phyloP scores from a whole-genome alignment of 1,140 invertebrate genomes.

The Drosophila kohkoa region DNA sequence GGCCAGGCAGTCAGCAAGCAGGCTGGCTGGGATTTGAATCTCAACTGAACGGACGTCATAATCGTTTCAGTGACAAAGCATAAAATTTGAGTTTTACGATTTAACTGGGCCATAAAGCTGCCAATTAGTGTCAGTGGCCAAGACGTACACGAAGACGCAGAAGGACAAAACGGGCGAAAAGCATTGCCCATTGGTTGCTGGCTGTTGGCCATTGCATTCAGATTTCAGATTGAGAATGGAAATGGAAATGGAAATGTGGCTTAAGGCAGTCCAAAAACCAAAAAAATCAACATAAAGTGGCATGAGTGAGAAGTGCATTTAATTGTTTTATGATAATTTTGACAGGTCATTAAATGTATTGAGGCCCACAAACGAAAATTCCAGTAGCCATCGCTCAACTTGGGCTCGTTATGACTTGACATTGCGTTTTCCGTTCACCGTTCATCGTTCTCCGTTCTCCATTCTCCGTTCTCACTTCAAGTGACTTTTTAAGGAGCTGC shows the following conservation, averaged over 20 bases:
- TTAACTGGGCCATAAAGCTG: conserved; percentile 81
- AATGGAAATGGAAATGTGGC: conserved; percentile 7
- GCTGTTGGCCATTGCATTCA: conserved; percentile 21
- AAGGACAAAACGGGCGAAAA: not conserved
- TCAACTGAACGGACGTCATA: conserved; percentile 72
- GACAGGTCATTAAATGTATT: conserved; percentile 75
- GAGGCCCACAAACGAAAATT: conserved; percentile 24
- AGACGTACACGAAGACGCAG: conserved; percentile 34
- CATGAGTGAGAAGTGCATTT: conserved; percentile 72
- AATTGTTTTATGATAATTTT: conserved; percentile 82
- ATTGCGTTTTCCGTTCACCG: conserved; percentile 58
- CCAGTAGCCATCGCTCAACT: conserved; percentile 20
- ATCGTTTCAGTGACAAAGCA: conserved; percentile 83
- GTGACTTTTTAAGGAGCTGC: conserved; percentile 75
- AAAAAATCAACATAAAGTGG: not conserved
- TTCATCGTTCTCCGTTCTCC: not conserved
- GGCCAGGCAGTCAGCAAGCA: not conserved
- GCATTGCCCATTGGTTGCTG: conserved; percentile 7
- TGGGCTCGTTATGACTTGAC: not conserved
- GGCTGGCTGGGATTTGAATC: conserved; percentile 19
- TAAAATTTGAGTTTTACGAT: conserved; percentile 84
- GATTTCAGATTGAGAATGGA: conserved; percentile 7
- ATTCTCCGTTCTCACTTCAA: conserved; percentile 54
- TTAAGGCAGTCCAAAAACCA: not conserved
- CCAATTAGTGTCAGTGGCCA: conserved; percentile 82